Percentiles rank a stretch among this genome's conserved stretches.
These are phyloP conservation scores for Pogonomyrmex californicus DNA, from an alignment of 1,140 invertebrate species.

Conservation along the genomic window DNA sequence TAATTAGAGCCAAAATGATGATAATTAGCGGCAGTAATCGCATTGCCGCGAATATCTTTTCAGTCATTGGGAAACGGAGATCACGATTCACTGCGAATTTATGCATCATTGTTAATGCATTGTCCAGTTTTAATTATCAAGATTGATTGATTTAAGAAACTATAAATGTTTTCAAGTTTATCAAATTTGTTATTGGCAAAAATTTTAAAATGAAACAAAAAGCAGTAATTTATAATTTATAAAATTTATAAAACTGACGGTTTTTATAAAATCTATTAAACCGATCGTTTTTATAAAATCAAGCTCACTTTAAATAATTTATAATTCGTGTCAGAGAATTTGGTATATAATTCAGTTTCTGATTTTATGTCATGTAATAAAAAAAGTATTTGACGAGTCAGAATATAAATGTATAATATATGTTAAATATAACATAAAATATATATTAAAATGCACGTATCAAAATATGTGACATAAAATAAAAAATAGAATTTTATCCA, in stretches of 20 bases:
- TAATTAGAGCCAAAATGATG: constrained; percentile 53
- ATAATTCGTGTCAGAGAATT: not conserved
- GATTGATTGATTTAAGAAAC: not conserved
- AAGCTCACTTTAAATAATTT: not conserved
- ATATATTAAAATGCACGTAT: constrained; percentile 3
- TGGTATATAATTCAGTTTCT: not conserved
- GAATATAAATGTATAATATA: not conserved
- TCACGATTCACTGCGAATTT: not conserved
- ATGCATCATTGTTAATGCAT: not conserved
- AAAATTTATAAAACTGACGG: not conserved
- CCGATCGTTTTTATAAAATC: not conserved
- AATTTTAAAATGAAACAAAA: not conserved
- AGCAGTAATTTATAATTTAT: not conserved
- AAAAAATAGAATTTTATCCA: not conserved
- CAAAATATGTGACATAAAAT: not conserved
- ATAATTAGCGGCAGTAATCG: constrained; percentile 44
- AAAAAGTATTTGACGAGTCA: not conserved
- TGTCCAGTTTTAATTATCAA: not conserved
- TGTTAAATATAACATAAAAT: too few relatives aligned
- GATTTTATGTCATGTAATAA: not conserved
- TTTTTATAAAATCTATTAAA: not conserved
- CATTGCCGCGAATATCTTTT: constrained; percentile 19
- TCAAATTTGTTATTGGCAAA: not conserved
- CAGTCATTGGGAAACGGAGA: constrained; percentile 19
- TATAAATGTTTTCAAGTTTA: not conserved